Conservation (phyloP, 2,888 invertebrate species). For the Lypha dubia region DNA sequence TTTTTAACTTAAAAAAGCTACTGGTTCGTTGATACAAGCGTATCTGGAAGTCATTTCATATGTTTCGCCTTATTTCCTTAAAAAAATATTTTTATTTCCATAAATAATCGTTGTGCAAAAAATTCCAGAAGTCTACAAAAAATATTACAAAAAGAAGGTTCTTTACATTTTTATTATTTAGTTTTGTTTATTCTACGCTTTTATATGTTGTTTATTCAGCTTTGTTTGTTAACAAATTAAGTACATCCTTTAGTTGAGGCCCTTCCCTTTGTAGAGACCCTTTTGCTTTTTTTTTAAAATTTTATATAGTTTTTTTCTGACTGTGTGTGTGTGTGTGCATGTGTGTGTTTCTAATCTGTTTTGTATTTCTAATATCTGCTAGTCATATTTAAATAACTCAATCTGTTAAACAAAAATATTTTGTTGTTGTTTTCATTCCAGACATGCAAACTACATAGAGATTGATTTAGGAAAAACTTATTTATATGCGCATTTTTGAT, state of each 20-base stretch:
- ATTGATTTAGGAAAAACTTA: slow-evolving; percentile 46
- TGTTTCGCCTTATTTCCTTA: too few species aligned
- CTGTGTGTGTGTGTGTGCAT: too few species aligned
- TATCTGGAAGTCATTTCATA: too few species aligned
- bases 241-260: slow-evolving; percentile 48
- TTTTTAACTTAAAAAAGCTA: too few species aligned
- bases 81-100: too few species aligned
- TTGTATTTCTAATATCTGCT: background rate
- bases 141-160: background rate
- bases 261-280: background rate
- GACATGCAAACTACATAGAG: slow-evolving; percentile 51
- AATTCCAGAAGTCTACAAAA: background rate
- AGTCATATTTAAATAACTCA: background rate
- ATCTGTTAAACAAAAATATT: slow-evolving; percentile 8
- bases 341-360: slow-evolving; percentile 6
- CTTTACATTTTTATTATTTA: background rate
- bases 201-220: slow-evolving; percentile 56
- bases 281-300: background rate
- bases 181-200: too few species aligned
- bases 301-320: background rate
- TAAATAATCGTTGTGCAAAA: too few species aligned
- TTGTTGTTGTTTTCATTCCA: background rate
- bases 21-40: too few species aligned
- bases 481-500: slow-evolving; percentile 69
- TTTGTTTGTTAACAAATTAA: slow-evolving; percentile 67